Conservation (phyloP, 2,113 vertebrate species). For the Thomomys bottae region DNA sequence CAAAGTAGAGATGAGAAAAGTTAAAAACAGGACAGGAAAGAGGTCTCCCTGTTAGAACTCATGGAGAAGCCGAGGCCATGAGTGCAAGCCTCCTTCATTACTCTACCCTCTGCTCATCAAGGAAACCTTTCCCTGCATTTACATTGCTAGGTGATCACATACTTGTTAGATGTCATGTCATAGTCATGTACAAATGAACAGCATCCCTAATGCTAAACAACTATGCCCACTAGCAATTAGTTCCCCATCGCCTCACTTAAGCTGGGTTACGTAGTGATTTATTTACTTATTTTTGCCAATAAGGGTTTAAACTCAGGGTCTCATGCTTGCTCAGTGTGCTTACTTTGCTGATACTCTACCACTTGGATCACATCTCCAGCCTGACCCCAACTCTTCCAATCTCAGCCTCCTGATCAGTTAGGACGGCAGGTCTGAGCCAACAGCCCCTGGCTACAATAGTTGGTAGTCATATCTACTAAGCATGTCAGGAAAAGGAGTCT, state of each 20-base stretch:
- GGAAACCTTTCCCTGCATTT: not conserved
- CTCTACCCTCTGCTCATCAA: not conserved
- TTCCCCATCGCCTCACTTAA: not conserved
- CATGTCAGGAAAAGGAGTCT: not conserved
- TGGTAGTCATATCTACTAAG: not conserved
- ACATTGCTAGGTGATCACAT: not conserved
- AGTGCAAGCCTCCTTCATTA: not conserved
- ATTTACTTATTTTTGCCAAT: not conserved
- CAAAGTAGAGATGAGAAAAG: not conserved
- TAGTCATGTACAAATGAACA: not conserved
- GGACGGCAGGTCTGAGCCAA: no score
- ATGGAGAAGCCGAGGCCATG: not conserved
- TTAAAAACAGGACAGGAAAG: not conserved
- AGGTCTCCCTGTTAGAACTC: not conserved
- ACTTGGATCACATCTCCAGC: no score
- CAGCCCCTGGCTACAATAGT: not conserved
- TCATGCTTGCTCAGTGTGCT: no score
- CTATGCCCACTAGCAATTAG: not conserved
- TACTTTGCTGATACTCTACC: no score
- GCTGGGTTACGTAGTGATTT: not conserved
- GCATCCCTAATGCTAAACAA: slow-evolving; percentile 1
- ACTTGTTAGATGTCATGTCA: not conserved
- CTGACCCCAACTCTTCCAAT: no score
- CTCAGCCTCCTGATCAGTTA: no score
- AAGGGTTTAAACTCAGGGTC: no score